phyloP scores from a whole-genome alignment of 1,140 invertebrate genomes.

The Octopus bimaculoides region DNA sequence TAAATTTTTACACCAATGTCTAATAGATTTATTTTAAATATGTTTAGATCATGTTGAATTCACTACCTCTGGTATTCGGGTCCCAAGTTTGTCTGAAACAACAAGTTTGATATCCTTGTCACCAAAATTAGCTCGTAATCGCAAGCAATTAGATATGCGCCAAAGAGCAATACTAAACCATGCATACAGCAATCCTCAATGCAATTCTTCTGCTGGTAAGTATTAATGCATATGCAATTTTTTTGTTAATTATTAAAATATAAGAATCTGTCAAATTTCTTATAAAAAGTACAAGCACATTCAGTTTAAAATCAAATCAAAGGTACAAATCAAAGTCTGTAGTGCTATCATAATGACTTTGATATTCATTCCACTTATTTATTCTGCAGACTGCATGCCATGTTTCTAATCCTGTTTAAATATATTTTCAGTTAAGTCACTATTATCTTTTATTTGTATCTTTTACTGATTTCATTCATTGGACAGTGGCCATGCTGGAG shows the following conservation, averaged over 20 bases:
- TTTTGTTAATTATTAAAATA: background rate
- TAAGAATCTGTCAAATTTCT: background rate
- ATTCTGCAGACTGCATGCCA: background rate
- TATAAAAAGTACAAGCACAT: background rate
- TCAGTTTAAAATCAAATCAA: background rate
- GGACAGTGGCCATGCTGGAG: too few species aligned
- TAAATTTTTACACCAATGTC: too few species aligned
- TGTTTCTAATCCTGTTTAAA: too few species aligned
- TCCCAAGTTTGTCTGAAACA: slow-evolving; percentile 42
- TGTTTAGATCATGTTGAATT: slow-evolving; percentile 48
- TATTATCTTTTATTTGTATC: too few species aligned
- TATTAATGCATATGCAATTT: background rate
- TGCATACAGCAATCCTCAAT: slow-evolving; percentile 52
- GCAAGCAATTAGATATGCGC: slow-evolving; percentile 43
- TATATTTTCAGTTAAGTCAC: too few species aligned
- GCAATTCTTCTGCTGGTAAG: slow-evolving; percentile 42
- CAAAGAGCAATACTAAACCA: slow-evolving; percentile 50
- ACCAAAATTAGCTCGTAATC: slow-evolving; percentile 25
- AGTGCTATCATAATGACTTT: background rate
- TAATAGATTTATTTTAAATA: background rate
- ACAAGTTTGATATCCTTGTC: slow-evolving; percentile 35
- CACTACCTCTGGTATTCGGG: slow-evolving; percentile 40
- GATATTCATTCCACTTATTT: background rate
- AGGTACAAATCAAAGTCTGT: background rate
- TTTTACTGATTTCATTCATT: too few species aligned